These are phyloP conservation scores for Athalia rosae DNA, from an alignment of 2,888 invertebrate genomes.

Conservation along the genomic window DNA sequence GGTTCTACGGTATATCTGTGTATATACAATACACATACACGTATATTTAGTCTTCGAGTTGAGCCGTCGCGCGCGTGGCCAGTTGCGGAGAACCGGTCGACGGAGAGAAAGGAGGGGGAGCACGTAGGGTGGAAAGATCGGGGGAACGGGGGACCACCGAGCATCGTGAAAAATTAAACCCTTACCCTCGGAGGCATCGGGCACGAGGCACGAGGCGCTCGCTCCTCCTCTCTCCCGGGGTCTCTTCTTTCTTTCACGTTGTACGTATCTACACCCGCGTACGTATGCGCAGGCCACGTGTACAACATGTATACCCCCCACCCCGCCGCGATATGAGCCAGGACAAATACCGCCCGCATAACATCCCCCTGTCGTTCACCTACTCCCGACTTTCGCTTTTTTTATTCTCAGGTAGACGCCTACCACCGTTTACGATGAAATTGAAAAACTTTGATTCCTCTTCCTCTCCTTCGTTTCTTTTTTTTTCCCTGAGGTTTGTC, in stretches of 20 bases:
- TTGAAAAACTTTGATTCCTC: not conserved
- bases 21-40: no score
- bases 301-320: not conserved
- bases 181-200: not conserved
- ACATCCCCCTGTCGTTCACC: no score
- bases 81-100: slow-evolving; percentile 40
- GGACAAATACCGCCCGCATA: no score
- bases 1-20: no score
- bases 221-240: not conserved
- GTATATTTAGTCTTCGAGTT: slow-evolving; percentile 27
- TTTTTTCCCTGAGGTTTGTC: no score
- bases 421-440: no score
- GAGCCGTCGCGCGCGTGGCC: slow-evolving; percentile 21
- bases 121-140: slow-evolving; percentile 46
- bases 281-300: not conserved
- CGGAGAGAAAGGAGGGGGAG: slow-evolving; percentile 39
- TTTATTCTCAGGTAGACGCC: no score
- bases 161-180: slow-evolving; percentile 42
- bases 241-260: not conserved
- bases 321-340: no score
- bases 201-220: slow-evolving; percentile 2
- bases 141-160: slow-evolving; percentile 44
- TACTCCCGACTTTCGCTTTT: no score
- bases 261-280: not conserved
- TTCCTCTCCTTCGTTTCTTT: no score